Evolutionary conservation across 2,113 vertebrate genomes (phyloP).

Genomic region (Oncorhynchus tshawytscha): DNA sequence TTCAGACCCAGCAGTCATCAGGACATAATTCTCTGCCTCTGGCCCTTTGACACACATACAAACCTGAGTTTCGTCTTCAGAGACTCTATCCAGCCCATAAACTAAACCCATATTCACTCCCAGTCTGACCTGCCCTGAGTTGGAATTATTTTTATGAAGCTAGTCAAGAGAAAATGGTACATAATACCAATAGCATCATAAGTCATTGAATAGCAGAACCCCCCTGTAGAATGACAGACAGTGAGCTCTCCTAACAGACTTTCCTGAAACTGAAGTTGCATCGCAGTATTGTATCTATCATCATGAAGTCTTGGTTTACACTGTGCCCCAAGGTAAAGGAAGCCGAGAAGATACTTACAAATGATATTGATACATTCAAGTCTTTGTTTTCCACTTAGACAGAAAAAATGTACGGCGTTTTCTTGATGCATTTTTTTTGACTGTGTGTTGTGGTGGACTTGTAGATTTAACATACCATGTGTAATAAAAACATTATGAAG

Average conservation of each 20-base stretch:
- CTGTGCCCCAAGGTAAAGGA: neutral
- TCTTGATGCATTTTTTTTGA: neutral
- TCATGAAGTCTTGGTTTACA: conserved; percentile 1
- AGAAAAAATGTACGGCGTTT: neutral
- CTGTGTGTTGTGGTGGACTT: neutral
- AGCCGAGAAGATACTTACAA: neutral
- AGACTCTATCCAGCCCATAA: neutral
- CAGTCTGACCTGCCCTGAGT: neutral
- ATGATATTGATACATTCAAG: neutral
- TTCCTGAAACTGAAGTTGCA: neutral
- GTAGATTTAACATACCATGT: neutral
- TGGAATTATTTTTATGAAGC: neutral
- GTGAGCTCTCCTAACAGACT: neutral
- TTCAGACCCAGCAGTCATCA: neutral
- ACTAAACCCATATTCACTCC: neutral
- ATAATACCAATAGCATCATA: too few species aligned
- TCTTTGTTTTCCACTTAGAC: neutral
- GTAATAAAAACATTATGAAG: too few species aligned
- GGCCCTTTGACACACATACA: neutral
- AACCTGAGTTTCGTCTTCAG: neutral
- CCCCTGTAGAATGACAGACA: neutral
- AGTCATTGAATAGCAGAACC: too few species aligned
- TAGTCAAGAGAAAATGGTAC: neutral
- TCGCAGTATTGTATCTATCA: neutral
- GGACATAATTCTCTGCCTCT: neutral